These are phyloP conservation scores for Corticium candelabrum DNA, from an alignment of 37 sponge, comb jelly and placozoan species.

Conservation along the genomic window DNA sequence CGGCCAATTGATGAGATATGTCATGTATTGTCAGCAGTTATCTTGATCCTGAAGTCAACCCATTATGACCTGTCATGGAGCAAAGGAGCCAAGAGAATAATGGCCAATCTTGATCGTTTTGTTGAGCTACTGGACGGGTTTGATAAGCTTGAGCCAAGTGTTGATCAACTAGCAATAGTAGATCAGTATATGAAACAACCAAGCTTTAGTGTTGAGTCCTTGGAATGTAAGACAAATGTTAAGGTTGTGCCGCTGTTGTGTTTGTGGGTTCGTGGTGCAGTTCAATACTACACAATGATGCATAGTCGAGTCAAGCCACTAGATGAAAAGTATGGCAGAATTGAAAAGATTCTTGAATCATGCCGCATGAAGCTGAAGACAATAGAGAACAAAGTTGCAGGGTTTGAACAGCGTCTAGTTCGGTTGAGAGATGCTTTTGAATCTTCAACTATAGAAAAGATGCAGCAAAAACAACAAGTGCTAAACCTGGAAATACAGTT, in stretches of 20 bases:
- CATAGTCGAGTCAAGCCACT: neutral
- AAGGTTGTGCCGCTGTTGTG: neutral
- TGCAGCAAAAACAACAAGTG: neutral
- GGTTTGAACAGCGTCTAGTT: neutral
- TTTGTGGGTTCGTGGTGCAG: neutral
- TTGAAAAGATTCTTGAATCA: neutral
- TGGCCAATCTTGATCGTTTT: slow-evolving; percentile 85
- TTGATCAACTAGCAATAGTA: slow-evolving; percentile 10
- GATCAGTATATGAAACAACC: neutral
- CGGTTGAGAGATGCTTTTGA: neutral
- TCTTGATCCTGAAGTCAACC: slow-evolving; percentile 53
- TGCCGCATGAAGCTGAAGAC: neutral
- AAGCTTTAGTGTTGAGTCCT: neutral
- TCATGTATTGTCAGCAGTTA: neutral
- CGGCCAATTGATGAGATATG: neutral
- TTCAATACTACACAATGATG: neutral
- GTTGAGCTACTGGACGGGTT: slow-evolving; percentile 34
- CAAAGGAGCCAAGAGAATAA: slow-evolving; percentile 86
- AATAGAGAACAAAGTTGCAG: neutral
- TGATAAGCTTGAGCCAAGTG: slow-evolving; percentile 25
- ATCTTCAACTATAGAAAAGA: neutral
- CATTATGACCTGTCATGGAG: slow-evolving; percentile 82
- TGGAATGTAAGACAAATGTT: neutral
- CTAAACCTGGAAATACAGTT: neutral
- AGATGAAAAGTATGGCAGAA: neutral